Base-by-base conservation (phyloP, 2,797 vertebrate species). In the Thunnus albacares region DNA sequence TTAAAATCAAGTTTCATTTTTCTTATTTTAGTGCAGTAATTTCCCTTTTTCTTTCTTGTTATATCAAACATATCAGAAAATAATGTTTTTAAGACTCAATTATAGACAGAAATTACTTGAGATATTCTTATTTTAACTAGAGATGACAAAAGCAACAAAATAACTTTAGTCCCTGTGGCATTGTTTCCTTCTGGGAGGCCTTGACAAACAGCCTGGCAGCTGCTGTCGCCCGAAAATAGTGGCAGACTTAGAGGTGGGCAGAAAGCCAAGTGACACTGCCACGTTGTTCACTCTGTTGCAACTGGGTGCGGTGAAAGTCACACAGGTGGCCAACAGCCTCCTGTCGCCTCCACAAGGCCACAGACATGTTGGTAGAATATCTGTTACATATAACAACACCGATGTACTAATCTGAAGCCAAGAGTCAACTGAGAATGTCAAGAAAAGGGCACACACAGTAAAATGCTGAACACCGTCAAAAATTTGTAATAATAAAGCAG, bases 211-310 rank as follows among this genome's bases (percentile, higher is more conserved):
- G 79, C 72, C 77, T 81, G 84, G 83, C 93, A 95, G 92, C 93
- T 94, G 94, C 91, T 87, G 84, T 82, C 86, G 47, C 84, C 89
- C 80, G 1, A 89, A 93, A 94, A 94, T 93, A 94, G 87, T 72
- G 53, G 47, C 83, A 69, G 85, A 79, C 80, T 89, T 43, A 3
- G 41, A 77, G 72, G 60, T 77, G 1, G 62, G 83, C 70, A 65
- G 60, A 56, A 75, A 78, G 80, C 80, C 38, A 38, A 67, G 77
- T 75, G 87, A 77, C 64, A 63, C 69, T 71, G 60, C 83, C 66
- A 59, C 63, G 67, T 77, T 85, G 82, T 82, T 89, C 84, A 58
- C 80, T 86, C 66, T 52, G 68, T 61, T 56, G 82, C 81, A 62
- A 62, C 57, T 14, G 73, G 75, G 72, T 43, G 70, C 62, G 75